phyloP scores from a whole-genome alignment of 2,113 vertebrate species.

The Herpailurus yagouaroundi region DNA sequence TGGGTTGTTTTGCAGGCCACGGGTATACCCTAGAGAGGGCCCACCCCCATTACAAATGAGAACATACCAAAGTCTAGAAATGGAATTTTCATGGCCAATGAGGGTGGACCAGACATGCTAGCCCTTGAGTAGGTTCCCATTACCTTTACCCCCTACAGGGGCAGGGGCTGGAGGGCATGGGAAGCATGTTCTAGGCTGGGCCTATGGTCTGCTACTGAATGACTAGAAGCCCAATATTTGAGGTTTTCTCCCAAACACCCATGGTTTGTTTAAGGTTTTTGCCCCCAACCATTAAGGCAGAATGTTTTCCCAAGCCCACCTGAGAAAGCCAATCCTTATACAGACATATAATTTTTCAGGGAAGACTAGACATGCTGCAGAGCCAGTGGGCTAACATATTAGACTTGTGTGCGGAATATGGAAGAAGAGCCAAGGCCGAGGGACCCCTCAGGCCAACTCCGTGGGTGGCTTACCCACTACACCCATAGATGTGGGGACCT shows the following conservation, averaged over 20 bases:
- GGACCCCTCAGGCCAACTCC: background rate
- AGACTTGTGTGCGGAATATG: background rate
- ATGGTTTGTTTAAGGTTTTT: background rate
- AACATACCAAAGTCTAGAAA: background rate
- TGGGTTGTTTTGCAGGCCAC: background rate
- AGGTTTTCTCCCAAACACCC: background rate
- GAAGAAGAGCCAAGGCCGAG: background rate
- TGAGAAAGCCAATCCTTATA: background rate
- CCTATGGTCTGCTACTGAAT: background rate
- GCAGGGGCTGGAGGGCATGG: fast-evolving
- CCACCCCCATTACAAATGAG: background rate
- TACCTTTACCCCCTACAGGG: background rate
- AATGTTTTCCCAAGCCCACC: background rate
- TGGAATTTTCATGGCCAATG: fast-evolving
- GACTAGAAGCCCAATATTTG: background rate
- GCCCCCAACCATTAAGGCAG: background rate
- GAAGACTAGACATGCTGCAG: background rate
- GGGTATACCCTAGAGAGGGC: background rate
- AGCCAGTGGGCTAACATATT: background rate
- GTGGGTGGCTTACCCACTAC: background rate
- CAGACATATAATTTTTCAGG: background rate
- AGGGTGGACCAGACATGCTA: background rate
- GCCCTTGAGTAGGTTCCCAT: background rate
- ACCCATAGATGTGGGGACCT: background rate
- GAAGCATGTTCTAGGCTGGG: background rate